Conservation (phyloP, 2,888 invertebrate genomes). For the Ametastegia equiseti region DNA sequence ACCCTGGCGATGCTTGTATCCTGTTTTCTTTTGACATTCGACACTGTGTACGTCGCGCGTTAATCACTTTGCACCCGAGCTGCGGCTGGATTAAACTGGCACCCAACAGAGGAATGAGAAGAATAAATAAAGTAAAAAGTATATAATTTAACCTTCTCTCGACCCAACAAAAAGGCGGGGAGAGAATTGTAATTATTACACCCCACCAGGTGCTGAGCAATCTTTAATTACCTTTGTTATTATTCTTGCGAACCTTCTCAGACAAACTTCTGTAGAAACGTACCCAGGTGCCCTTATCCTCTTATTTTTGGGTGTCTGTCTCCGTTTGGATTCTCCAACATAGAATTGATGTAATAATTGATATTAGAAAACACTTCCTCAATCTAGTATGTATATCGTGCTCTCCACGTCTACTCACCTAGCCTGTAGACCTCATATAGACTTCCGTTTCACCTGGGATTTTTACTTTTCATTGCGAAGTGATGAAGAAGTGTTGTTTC, state of each 20-base stretch:
- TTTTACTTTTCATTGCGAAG: too few species aligned
- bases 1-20: background rate
- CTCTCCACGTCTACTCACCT: too few species aligned
- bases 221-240: constrained; percentile 38
- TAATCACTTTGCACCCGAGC: constrained; percentile 8
- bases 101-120: constrained; percentile 1
- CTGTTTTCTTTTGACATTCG: background rate
- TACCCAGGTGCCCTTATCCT: background rate
- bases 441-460: too few species aligned
- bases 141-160: constrained; percentile 9
- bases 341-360: background rate
- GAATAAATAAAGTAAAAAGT: constrained; percentile 33
- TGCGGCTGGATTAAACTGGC: background rate
- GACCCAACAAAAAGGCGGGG: background rate
- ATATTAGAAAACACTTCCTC: background rate
- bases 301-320: background rate
- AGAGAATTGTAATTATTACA: constrained; percentile 31
- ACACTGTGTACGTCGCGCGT: background rate
- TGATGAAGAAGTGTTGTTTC: too few species aligned
- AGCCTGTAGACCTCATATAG: too few species aligned
- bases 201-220: constrained; percentile 13
- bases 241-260: background rate
- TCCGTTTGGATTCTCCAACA: background rate
- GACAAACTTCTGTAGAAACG: constrained; percentile 1
- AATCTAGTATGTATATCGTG: background rate